phyloP scores from a whole-genome alignment of 2,113 vertebrate genomes.

The Dasyornis broadbenti region DNA sequence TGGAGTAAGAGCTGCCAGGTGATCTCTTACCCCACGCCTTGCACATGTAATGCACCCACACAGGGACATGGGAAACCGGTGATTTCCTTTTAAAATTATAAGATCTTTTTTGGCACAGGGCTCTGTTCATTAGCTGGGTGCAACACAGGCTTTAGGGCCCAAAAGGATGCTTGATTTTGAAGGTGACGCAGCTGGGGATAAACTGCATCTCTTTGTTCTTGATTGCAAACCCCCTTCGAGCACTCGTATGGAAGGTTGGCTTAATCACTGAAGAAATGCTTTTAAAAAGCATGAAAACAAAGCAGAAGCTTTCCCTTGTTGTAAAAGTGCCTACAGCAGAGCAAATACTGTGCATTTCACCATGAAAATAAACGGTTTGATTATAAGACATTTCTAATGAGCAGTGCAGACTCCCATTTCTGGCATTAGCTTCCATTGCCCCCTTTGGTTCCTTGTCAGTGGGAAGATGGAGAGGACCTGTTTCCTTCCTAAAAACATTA shows the following conservation, averaged over 20 bases:
- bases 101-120: neutral
- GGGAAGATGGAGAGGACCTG: neutral
- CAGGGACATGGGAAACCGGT: neutral
- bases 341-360: neutral
- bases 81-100: neutral
- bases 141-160: neutral
- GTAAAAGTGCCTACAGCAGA: neutral
- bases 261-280: neutral
- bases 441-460: rapidly evolving
- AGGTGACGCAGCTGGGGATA: neutral
- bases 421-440: neutral
- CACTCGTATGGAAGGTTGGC: neutral
- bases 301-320: neutral
- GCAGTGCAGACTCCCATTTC: neutral
- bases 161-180: neutral
- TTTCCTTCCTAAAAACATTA: neutral
- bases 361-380: neutral
- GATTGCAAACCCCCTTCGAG: neutral
- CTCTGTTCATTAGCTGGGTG: neutral
- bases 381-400: neutral
- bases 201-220: neutral
- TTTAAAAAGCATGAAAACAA: neutral
- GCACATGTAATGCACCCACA: neutral
- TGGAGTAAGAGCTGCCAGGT: neutral
- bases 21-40: neutral